phyloP scores from a whole-genome alignment of 2,888 invertebrate species.

The Melanostoma scalare region DNA sequence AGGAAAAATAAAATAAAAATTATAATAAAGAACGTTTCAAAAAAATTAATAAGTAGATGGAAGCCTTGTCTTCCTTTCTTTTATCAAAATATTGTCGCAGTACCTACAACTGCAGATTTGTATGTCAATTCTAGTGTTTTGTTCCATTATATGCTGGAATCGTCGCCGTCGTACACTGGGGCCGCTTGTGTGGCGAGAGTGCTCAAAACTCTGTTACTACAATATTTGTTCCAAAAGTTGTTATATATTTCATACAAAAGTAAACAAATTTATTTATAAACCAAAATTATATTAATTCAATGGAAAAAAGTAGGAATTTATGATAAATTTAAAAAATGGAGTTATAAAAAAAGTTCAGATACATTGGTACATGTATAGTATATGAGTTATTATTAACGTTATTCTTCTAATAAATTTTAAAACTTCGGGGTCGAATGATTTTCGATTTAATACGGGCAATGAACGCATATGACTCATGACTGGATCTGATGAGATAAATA shows the following conservation, averaged over 20 bases:
- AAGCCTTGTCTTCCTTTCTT: too few relatives aligned
- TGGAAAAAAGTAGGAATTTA: too few relatives aligned
- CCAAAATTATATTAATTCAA: neutral
- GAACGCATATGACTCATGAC: neutral
- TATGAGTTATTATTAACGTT: slow-evolving; percentile 28
- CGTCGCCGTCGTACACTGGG: too few relatives aligned
- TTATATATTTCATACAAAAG: neutral
- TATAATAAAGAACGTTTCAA: too few relatives aligned
- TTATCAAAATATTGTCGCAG: too few relatives aligned
- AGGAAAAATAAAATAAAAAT: too few relatives aligned
- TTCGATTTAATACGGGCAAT: neutral
- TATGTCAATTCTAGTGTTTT: neutral
- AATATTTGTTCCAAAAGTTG: neutral
- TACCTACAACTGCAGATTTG: too few relatives aligned
- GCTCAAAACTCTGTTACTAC: neutral
- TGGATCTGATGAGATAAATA: slow-evolving; percentile 15
- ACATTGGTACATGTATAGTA: too few relatives aligned
- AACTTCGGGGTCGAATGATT: slow-evolving; percentile 12
- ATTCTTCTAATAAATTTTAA: slow-evolving; percentile 8
- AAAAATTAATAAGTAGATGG: too few relatives aligned
- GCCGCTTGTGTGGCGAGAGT: neutral
- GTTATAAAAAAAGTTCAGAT: too few relatives aligned
- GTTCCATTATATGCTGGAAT: neutral
- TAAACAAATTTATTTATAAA: neutral
- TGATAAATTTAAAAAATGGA: too few relatives aligned